Conservation (phyloP, 2,888 invertebrate species). For the Pterobdella sp. region DNA sequence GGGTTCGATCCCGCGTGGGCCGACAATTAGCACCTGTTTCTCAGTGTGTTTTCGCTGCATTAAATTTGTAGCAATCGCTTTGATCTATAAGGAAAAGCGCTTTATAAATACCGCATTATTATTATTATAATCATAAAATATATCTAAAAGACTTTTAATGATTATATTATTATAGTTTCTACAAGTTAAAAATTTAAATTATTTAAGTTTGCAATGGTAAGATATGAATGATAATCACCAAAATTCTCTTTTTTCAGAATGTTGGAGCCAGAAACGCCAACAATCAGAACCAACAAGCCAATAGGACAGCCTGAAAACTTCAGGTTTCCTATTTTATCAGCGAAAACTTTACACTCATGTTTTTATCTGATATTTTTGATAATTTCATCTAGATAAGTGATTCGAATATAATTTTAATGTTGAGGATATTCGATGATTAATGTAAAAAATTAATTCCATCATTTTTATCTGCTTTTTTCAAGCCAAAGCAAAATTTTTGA, state of each 20-base stretch:
- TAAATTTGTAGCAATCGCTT: no score
- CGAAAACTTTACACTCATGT: no score
- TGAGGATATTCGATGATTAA: neutral
- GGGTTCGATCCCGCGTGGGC: no score
- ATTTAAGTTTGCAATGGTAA: slow-evolving; percentile 82
- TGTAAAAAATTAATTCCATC: neutral
- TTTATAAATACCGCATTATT: no score
- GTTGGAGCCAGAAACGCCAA: neutral
- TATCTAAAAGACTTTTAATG: no score
- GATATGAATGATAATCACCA: slow-evolving; percentile 66
- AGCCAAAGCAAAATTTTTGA: neutral
- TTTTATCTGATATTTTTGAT: neutral
- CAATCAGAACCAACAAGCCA: slow-evolving; percentile 38
- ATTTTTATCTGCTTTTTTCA: neutral
- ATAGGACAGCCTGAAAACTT: slow-evolving; percentile 91
- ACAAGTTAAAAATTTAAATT: slow-evolving; percentile 59
- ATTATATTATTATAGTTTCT: no score
- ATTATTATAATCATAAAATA: no score
- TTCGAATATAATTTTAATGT: neutral
- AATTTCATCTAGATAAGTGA: neutral
- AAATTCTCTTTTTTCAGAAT: slow-evolving; percentile 39
- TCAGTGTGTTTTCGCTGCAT: no score
- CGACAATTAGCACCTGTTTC: no score
- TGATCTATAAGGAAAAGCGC: no score
- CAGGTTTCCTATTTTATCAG: slow-evolving; percentile 61